Percentiles rank a stretch among this genome's conserved stretches.
phyloP scores from a whole-genome alignment of 2,113 vertebrate species.

The Melozone crissalis region DNA sequence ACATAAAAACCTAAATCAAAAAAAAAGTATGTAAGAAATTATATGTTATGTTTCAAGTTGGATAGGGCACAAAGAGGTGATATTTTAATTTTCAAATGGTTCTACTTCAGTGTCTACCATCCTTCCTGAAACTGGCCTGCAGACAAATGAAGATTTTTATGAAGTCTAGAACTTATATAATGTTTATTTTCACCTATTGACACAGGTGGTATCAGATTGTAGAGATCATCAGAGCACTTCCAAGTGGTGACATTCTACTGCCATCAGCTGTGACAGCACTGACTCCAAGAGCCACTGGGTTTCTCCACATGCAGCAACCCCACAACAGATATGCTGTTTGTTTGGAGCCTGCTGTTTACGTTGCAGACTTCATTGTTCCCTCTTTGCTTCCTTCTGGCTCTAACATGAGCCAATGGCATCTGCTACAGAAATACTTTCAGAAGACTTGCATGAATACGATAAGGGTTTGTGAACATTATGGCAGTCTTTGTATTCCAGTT shows the following conservation, averaged over 20 bases:
- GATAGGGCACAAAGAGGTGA: neutral
- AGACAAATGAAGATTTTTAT: neutral
- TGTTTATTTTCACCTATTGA: neutral
- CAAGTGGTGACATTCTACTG: accelerated
- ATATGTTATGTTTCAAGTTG: neutral
- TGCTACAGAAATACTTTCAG: neutral
- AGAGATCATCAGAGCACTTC: neutral
- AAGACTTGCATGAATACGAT: accelerated
- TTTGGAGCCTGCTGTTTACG: no score
- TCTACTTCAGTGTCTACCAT: neutral
- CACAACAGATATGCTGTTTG: neutral
- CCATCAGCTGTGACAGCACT: neutral
- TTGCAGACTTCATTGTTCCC: neutral
- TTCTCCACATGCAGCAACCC: neutral
- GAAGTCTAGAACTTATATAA: neutral
- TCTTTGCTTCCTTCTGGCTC: neutral
- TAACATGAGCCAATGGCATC: neutral
- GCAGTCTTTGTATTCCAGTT: neutral
- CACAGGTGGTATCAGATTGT: neutral
- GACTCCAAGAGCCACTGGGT: neutral
- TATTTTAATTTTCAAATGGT: neutral
- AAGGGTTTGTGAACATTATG: neutral
- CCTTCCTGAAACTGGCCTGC: neutral
- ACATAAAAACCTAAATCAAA: neutral
- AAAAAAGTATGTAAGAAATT: neutral